Percentiles rank a stretch among this genome's conserved stretches.
Evolutionary conservation across 2,888 invertebrate species (phyloP).

Genomic region (Lobophora halterata): DNA sequence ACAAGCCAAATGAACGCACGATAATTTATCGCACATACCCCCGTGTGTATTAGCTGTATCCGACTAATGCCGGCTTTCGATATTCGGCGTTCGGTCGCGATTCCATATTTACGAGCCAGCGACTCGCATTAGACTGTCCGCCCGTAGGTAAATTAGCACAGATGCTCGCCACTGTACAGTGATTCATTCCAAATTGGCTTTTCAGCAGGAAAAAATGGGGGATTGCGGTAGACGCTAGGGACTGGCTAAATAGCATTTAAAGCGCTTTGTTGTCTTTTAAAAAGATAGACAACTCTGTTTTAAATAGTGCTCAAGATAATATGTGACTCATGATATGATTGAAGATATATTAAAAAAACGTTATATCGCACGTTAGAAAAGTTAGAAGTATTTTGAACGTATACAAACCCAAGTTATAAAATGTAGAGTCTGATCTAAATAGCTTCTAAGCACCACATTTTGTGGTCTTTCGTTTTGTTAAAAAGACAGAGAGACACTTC

Average conservation of each 20-base stretch:
- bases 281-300: constrained; percentile 19
- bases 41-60: constrained; percentile 80
- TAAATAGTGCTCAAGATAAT: constrained; percentile 7
- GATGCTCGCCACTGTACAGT: constrained; percentile 78
- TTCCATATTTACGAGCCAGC: constrained; percentile 76
- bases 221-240: constrained; percentile 65
- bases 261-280: constrained; percentile 42
- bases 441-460: too few relatives aligned
- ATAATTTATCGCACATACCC: constrained; percentile 78
- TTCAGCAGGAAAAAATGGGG: constrained; percentile 68
- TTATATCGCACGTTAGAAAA: too few relatives aligned
- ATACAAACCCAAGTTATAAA: too few relatives aligned
- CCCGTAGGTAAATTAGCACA: constrained; percentile 81
- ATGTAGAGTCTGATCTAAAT: too few relatives aligned
- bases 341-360: too few relatives aligned
- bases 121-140: constrained; percentile 79
- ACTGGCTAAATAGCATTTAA: constrained; percentile 72
- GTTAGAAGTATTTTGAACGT: too few relatives aligned
- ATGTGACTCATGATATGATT: too few relatives aligned
- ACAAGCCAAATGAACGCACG: constrained; percentile 78
- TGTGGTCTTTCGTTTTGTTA: too few relatives aligned
- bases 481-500: too few relatives aligned
- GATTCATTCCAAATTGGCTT: constrained; percentile 81
- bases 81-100: constrained; percentile 78
- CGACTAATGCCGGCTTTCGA: constrained; percentile 80